phyloP scores from a whole-genome alignment of 2,797 vertebrate species.

The Sylvia borin region DNA sequence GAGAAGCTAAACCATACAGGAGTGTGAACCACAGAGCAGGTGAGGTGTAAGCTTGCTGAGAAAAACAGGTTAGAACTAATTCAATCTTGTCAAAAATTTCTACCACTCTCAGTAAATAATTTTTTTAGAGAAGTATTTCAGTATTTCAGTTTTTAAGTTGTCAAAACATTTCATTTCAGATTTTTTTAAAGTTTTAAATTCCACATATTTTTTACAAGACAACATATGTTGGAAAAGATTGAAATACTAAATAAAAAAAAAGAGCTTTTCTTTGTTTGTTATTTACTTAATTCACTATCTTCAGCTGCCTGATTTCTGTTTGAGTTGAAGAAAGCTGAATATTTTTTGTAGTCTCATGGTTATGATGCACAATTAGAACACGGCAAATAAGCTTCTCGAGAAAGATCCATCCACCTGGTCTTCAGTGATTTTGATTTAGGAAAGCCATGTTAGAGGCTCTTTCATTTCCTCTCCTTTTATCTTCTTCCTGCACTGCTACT shows the following conservation, averaged over 20 bases:
- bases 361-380: background rate
- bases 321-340: background rate
- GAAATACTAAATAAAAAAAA: background rate
- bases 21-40: background rate
- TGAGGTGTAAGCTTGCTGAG: background rate
- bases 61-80: background rate
- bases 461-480: background rate
- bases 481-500: constrained; percentile 1
- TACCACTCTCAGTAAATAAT: background rate
- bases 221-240: background rate
- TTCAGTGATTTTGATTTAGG: background rate
- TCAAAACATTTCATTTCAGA: constrained; percentile 17
- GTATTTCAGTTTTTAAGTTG: background rate
- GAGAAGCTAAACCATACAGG: background rate
- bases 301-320: background rate
- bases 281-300: background rate
- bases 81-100: background rate
- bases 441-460: background rate
- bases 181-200: background rate
- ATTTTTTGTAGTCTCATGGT: background rate
- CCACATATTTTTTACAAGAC: background rate
- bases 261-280: background rate
- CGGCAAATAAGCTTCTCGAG: background rate
- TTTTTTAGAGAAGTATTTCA: background rate
- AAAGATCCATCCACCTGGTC: background rate